A percentile compares a stretch with the other conserved stretches of the same genome.
These are phyloP conservation scores for Petrosia ficiformis DNA, from an alignment of 37 sponge, comb jelly and placozoan species.

Conservation along the genomic window DNA sequence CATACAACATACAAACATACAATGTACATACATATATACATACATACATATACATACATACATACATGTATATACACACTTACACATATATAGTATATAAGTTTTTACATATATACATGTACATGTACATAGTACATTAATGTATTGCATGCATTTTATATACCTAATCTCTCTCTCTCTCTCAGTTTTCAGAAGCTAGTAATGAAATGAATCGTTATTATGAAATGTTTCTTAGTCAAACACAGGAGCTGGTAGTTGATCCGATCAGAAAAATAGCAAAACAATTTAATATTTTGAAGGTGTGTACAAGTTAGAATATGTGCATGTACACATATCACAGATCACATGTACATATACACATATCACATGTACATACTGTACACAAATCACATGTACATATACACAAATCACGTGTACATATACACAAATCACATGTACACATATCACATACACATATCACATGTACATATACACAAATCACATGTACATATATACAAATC, in stretches of 20 bases:
- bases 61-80: not conserved
- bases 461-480: no score
- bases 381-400: no score
- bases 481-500: no score
- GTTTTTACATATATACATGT: no score
- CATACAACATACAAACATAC: no score
- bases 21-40: not conserved
- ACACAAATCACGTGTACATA: no score
- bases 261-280: conserved; percentile 52
- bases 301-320: conserved; percentile 8
- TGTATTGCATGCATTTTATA: not conserved
- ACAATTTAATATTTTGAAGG: conserved; percentile 40
- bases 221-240: conserved; percentile 57
- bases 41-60: not conserved
- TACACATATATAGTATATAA: not conserved
- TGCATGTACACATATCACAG: no score
- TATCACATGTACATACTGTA: no score
- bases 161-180: not conserved
- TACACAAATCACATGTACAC: no score
- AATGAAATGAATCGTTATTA: conserved; percentile 53
- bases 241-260: conserved; percentile 31
- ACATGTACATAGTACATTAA: not conserved
- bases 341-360: no score
- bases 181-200: conserved; percentile 51
- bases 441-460: no score